These are phyloP conservation scores for Desmophyllum pertusum DNA, from an alignment of 92 coral and sea anemone genomes.

Conservation along the genomic window DNA sequence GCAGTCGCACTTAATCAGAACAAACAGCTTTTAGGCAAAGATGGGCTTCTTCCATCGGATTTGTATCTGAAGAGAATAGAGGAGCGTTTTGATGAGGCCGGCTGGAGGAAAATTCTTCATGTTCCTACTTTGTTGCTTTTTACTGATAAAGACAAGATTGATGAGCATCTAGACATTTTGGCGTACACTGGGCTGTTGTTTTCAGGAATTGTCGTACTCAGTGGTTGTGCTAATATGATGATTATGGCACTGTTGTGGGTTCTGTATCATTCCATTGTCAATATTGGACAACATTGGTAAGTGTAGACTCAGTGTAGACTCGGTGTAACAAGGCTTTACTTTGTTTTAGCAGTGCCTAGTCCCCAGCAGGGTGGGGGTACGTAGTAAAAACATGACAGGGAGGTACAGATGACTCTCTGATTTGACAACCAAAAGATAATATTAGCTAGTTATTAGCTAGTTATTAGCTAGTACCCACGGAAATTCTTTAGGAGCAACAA, in stretches of 20 bases:
- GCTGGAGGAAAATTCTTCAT: slow-evolving; percentile 78
- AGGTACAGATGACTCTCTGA: background rate
- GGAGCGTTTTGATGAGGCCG: slow-evolving; percentile 75
- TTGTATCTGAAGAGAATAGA: slow-evolving; percentile 73
- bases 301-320: background rate
- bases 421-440: too few relatives aligned
- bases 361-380: too few relatives aligned
- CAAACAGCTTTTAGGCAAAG: slow-evolving; percentile 89
- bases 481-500: too few relatives aligned
- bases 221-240: slow-evolving; percentile 90
- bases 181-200: slow-evolving; percentile 84
- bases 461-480: too few relatives aligned
- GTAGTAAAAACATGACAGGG: background rate
- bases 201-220: slow-evolving; percentile 74
- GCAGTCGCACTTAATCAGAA: slow-evolving; percentile 92
- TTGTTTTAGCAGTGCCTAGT: background rate
- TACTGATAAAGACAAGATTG: slow-evolving; percentile 72
- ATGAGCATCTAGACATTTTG: slow-evolving; percentile 72
- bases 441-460: too few relatives aligned
- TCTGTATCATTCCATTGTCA: slow-evolving; percentile 88
- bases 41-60: slow-evolving; percentile 91
- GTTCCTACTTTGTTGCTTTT: slow-evolving; percentile 86
- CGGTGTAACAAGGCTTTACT: too few relatives aligned
- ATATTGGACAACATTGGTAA: slow-evolving; percentile 95
- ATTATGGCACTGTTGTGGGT: slow-evolving; percentile 87